phyloP scores from a whole-genome alignment of 1,140 invertebrate species.

The Bursaphelenchus mucronatus region DNA sequence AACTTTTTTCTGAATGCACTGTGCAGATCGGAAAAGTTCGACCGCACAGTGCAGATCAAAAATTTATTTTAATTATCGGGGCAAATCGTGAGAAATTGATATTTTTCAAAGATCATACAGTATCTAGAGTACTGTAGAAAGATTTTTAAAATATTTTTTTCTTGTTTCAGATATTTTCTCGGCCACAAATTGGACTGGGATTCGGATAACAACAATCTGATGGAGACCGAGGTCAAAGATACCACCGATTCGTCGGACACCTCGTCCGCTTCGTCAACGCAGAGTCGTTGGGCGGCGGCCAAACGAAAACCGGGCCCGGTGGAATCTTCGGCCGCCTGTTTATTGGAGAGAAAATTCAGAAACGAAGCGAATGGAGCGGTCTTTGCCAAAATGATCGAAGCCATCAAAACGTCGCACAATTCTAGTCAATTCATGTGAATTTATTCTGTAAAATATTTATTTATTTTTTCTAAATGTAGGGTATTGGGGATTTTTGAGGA shows the following conservation, averaged over 20 bases:
- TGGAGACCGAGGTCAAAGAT: conserved; percentile 1
- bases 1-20: too few relatives aligned
- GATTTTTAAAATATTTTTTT: not conserved
- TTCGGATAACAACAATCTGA: not conserved
- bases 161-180: conserved; percentile 3
- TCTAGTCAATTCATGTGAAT: too few relatives aligned
- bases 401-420: conserved; percentile 1
- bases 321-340: conserved; percentile 8
- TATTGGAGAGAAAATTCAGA: conserved; percentile 8
- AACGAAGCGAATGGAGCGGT: not conserved
- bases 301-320: conserved; percentile 8
- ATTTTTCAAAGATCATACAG: too few relatives aligned
- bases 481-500: too few relatives aligned
- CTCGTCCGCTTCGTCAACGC: not conserved
- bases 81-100: too few relatives aligned
- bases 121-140: too few relatives aligned
- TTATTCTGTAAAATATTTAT: too few relatives aligned
- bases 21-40: too few relatives aligned
- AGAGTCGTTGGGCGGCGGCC: conserved; percentile 11
- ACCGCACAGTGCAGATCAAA: too few relatives aligned
- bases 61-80: too few relatives aligned
- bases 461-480: too few relatives aligned
- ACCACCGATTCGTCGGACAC: conserved; percentile 5
- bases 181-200: conserved; percentile 5
- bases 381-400: conserved; percentile 6